These are phyloP conservation scores for Cavia porcellus DNA, from an alignment of 2,113 vertebrate genomes.

Conservation along the genomic window DNA sequence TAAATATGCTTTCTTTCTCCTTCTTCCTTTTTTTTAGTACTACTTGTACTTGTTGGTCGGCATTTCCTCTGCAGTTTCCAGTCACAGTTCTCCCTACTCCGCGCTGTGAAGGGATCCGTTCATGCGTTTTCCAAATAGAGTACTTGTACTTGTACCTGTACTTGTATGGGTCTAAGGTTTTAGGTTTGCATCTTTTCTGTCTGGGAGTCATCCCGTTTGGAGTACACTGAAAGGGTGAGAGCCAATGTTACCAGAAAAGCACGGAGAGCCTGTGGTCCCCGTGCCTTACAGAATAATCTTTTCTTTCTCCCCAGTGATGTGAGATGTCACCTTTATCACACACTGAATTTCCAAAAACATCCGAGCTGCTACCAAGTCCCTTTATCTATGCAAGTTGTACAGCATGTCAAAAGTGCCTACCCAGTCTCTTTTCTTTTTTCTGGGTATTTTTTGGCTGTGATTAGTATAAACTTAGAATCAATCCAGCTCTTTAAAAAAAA, in stretches of 20 bases:
- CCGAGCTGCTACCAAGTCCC: rapidly evolving
- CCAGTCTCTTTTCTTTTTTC: background rate
- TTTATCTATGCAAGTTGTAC: background rate
- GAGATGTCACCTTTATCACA: background rate
- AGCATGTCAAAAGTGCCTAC: background rate
- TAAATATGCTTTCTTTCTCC: background rate
- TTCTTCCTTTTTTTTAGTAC: background rate
- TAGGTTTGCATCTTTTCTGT: background rate
- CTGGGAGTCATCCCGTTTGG: background rate
- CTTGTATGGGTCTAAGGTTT: no score
- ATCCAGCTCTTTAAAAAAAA: background rate
- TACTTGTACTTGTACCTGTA: no score
- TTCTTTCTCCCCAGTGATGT: background rate
- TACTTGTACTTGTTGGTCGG: background rate
- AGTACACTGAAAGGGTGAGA: rapidly evolving
- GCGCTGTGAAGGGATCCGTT: background rate
- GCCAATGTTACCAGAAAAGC: background rate
- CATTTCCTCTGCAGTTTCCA: background rate
- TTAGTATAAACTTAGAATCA: background rate
- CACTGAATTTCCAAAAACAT: background rate
- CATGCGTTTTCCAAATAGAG: background rate
- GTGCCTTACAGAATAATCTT: background rate
- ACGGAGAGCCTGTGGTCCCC: background rate
- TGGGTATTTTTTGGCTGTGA: background rate
- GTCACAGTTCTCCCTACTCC: background rate